Evolutionary conservation across 2,113 vertebrate genomes (phyloP), one percentile per base, ranked within the genome.

Genomic region (Phyllopteryx taeniolatus): DNA sequence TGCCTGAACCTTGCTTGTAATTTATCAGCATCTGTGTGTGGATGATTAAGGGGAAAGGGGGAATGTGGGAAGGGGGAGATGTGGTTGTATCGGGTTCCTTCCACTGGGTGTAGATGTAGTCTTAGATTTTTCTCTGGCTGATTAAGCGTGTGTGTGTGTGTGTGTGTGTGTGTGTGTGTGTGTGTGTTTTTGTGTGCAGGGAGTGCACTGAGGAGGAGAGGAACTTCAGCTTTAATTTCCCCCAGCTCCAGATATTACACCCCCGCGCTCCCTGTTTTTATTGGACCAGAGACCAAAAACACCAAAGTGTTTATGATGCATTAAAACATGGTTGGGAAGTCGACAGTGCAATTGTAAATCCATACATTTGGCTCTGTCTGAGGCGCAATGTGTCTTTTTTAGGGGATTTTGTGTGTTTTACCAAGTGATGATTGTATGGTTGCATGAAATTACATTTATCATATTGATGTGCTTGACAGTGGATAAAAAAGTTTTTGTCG

Each of bases 81-180:
- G 87, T 81, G 78, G 90, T 90, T 90, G 88, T 91, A 90, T 92
- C 90, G 80, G 82, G 89, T 91, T 90, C 82, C 90, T 75, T 91
- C 90, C 91, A 91, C 88, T 91, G 87, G 91, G 88, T 91, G 90
- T 91, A 91, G 90, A 91, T 91, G 90, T 91, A 87, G 89, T 88
- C 88, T 91, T 90, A 91, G 89, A 91, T 91, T 90, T 91, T 89
- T 91, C 90, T 80, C 82, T 77, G 79, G 88, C 90, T 88, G 87
- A 90, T 91, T 92, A 92, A 90, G 81, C 2, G 69, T 72, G 77
- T 78, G 85, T 77, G 83, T 71, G 83, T 67, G 78, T 76, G 76
- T 71, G 77, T 75, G 57, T 71, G 62, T 49, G 70, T 54, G 85
- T 77, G 83, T 71, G 83, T 67, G 78, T 76, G 76, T 71, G 77